phyloP scores from a whole-genome alignment of 2,888 invertebrate genomes.

The Chromoteleia sp. region DNA sequence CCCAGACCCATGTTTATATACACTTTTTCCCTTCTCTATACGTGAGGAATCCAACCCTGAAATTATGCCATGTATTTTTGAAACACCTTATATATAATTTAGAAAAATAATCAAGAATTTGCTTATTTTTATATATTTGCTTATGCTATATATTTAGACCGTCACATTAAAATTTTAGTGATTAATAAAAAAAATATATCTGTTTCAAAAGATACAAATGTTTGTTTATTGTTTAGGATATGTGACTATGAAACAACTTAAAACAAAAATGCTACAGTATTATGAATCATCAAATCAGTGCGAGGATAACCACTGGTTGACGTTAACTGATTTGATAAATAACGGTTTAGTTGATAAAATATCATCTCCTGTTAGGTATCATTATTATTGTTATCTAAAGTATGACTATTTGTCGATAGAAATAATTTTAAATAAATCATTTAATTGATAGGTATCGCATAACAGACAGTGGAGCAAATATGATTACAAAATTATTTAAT shows the following conservation, averaged over 20 bases:
- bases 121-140: no score
- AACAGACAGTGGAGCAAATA: background rate
- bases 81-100: no score
- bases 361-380: conserved; percentile 1
- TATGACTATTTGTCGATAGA: background rate
- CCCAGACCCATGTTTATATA: no score
- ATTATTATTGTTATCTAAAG: background rate
- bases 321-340: conserved; percentile 6
- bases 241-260: conserved; percentile 12
- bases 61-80: no score
- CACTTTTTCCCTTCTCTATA: no score
- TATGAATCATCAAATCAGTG: background rate
- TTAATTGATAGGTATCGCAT: conserved; percentile 13
- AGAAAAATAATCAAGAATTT: no score
- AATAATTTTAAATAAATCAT: background rate
- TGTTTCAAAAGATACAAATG: background rate
- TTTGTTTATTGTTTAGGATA: conserved; percentile 4
- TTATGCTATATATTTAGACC: background rate
- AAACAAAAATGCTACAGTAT: background rate
- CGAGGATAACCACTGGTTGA: background rate
- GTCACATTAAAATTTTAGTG: background rate
- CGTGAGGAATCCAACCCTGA: no score
- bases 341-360: conserved; percentile 4
- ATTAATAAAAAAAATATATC: background rate
- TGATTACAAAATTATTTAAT: background rate